phyloP scores from a whole-genome alignment of 2,797 vertebrate genomes.

The Amphiprion clarkii region DNA sequence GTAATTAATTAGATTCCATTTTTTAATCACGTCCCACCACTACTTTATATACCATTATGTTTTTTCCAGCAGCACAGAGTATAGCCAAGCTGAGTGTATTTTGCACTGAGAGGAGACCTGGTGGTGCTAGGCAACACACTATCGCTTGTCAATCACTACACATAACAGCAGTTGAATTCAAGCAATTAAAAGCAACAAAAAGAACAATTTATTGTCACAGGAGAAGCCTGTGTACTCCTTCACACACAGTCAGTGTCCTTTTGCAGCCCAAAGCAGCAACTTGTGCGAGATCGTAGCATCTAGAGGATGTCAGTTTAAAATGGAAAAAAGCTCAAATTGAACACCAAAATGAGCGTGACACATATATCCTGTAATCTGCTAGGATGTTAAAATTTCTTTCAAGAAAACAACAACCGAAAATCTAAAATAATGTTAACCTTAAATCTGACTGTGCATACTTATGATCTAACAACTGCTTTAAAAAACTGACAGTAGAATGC shows the following conservation, averaged over 20 bases:
- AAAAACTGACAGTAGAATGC: not conserved
- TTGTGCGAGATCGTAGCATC: too few species aligned
- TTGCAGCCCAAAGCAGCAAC: not conserved
- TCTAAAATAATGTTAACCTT: too few species aligned
- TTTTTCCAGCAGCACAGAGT: slow-evolving; percentile 3
- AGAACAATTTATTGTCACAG: slow-evolving; percentile 21
- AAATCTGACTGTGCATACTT: too few species aligned
- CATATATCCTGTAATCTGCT: too few species aligned
- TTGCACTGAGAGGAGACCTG: slow-evolving; percentile 22
- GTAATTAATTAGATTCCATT: too few species aligned
- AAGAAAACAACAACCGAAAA: too few species aligned
- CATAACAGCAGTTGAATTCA: slow-evolving; percentile 36
- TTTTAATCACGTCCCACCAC: too few species aligned
- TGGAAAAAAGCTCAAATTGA: too few species aligned
- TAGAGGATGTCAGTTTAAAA: not conserved
- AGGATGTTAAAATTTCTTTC: too few species aligned
- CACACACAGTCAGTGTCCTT: slow-evolving; percentile 16
- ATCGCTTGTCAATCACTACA: slow-evolving; percentile 41
- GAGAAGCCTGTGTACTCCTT: slow-evolving; percentile 14
- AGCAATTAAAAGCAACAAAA: slow-evolving; percentile 48
- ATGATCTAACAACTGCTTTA: too few species aligned
- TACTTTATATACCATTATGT: not conserved
- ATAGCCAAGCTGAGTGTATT: not conserved
- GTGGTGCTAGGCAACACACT: slow-evolving; percentile 53
- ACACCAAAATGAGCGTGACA: too few species aligned